Evolutionary conservation across 1,140 invertebrate species (phyloP).

Genomic region (Mercenaria mercenaria): DNA sequence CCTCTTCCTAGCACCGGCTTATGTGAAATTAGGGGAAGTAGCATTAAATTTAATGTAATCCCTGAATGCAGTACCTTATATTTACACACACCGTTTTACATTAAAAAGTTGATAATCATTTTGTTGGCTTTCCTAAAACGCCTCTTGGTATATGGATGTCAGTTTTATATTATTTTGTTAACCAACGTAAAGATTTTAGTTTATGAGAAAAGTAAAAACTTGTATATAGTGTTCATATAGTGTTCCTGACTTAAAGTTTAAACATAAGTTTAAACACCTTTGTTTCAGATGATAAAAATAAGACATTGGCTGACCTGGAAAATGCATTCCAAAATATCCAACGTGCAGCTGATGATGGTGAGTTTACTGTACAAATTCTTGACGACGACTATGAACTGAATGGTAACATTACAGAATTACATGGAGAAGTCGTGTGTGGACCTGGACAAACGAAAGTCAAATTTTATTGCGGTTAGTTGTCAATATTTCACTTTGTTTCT

Average conservation of each 20-base stretch:
- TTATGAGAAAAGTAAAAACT: neutral
- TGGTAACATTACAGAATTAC: neutral
- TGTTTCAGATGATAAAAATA: neutral
- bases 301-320: neutral
- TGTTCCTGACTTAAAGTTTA: neutral
- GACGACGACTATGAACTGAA: slow-evolving; percentile 14
- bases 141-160: neutral
- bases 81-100: too few species aligned
- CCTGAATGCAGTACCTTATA: too few species aligned
- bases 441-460: slow-evolving; percentile 4
- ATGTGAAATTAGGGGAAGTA: too few species aligned
- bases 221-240: neutral
- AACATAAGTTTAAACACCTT: neutral
- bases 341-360: neutral
- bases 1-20: too few species aligned
- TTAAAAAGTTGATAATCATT: too few species aligned
- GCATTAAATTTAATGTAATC: too few species aligned
- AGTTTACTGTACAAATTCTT: slow-evolving; percentile 4
- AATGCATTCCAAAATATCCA: slow-evolving; percentile 1
- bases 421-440: neutral
- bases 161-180: neutral
- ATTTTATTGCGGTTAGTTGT: slow-evolving; percentile 25
- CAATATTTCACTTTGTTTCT: neutral
- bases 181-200: neutral
- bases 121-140: too few species aligned